These are phyloP conservation scores for Hemistola chrysoprasaria DNA, from an alignment of 2,888 invertebrate species.

Conservation along the genomic window DNA sequence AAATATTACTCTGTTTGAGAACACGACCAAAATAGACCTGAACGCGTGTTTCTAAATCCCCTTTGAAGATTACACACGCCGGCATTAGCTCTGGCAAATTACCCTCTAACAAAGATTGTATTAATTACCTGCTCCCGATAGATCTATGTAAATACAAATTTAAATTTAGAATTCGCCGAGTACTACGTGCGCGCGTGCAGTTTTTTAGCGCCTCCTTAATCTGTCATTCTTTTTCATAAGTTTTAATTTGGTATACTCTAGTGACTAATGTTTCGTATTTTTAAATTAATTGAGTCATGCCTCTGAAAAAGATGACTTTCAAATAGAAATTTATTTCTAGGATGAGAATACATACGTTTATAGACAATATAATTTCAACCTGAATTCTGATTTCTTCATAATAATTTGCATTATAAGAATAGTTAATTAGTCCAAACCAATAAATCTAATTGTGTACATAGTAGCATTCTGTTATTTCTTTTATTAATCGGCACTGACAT, in stretches of 20 bases:
- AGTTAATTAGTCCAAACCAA: conserved; percentile 31
- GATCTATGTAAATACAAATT: conserved; percentile 75
- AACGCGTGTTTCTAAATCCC: conserved; percentile 81
- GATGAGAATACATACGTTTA: too few relatives aligned
- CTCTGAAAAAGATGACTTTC: conserved; percentile 8
- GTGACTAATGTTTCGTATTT: conserved; percentile 6
- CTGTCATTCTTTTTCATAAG: conserved; percentile 55
- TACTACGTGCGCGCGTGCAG: conserved; percentile 48
- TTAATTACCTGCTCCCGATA: conserved; percentile 81
- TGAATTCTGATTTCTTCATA: too few relatives aligned
- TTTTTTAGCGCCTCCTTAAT: conserved; percentile 58
- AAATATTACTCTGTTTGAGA: conserved; percentile 82
- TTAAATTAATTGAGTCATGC: not conserved
- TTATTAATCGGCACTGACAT: conserved; percentile 53
- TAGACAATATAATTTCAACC: too few relatives aligned
- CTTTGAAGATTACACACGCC: conserved; percentile 82
- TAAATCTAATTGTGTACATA: conserved; percentile 33
- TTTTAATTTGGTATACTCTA: conserved; percentile 9
- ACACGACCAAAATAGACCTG: conserved; percentile 80
- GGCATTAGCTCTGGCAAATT: conserved; percentile 82
- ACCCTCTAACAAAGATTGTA: conserved; percentile 82
- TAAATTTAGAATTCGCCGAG: conserved; percentile 74
- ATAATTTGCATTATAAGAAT: conserved; percentile 19
- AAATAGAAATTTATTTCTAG: not conserved
- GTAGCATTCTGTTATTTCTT: conserved; percentile 47